Conservation (phyloP, 1,140 invertebrate species). For the Aphidius gifuensis region DNA sequence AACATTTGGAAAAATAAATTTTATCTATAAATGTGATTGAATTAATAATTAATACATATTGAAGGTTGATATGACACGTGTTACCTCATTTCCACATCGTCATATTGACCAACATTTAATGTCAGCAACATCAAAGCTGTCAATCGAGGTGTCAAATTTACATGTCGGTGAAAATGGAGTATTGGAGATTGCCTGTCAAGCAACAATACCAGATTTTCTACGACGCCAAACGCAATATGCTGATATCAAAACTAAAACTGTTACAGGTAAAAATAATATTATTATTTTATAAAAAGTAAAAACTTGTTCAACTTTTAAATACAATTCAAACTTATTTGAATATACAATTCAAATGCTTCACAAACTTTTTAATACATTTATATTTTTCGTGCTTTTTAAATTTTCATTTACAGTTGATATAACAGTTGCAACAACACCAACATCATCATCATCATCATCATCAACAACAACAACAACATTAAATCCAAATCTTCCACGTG, state of each 20-base stretch:
- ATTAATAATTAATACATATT: too few relatives aligned
- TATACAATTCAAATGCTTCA: too few relatives aligned
- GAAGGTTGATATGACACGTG: conserved; percentile 41
- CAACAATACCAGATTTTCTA: conserved; percentile 69
- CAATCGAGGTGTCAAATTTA: conserved; percentile 63
- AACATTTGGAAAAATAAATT: background rate
- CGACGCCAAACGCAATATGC: conserved; percentile 63
- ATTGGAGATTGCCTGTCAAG: conserved; percentile 67
- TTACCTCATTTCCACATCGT: conserved; percentile 41
- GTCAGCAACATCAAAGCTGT: conserved; percentile 51
- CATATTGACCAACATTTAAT: conserved; percentile 35
- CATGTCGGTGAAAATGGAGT: conserved; percentile 64
- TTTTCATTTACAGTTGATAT: conserved; percentile 44
- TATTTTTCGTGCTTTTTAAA: conserved; percentile 3
- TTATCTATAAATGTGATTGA: background rate
- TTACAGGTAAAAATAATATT: conserved; percentile 55
- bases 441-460: conserved; percentile 35
- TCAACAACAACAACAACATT: conserved; percentile 36
- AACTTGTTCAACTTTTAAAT: too few relatives aligned
- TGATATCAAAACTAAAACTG: conserved; percentile 64
- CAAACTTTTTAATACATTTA: conserved; percentile 5
- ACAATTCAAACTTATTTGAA: too few relatives aligned
- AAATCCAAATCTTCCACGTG: conserved; percentile 37
- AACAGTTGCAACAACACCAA: conserved; percentile 34
- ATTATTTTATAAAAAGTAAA: too few relatives aligned